These are phyloP conservation scores for Arion vulgaris DNA, from an alignment of 1,140 invertebrate genomes.

Conservation along the genomic window DNA sequence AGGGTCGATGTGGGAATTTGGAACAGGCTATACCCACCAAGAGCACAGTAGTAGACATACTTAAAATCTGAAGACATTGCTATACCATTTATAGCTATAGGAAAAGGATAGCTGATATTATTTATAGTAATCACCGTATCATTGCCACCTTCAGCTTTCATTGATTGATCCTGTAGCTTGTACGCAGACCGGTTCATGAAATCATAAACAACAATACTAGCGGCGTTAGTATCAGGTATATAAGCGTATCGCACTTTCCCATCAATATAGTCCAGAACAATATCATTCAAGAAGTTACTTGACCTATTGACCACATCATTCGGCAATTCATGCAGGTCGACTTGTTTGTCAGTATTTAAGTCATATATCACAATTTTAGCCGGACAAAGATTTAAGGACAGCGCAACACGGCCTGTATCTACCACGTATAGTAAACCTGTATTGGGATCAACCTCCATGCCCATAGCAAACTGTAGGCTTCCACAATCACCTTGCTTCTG, in stretches of 20 bases:
- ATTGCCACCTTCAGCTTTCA: slow-evolving; percentile 42
- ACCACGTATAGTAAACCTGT: slow-evolving; percentile 60
- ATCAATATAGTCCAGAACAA: slow-evolving; percentile 53
- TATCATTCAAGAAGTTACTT: slow-evolving; percentile 54
- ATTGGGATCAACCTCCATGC: slow-evolving; percentile 58
- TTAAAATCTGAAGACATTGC: slow-evolving; percentile 44
- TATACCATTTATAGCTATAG: slow-evolving; percentile 38
- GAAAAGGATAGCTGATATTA: background rate
- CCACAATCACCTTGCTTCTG: slow-evolving; percentile 53
- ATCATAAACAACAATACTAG: slow-evolving; percentile 53
- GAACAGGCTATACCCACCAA: slow-evolving; percentile 36
- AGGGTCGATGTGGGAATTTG: slow-evolving; percentile 26
- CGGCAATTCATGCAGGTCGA: slow-evolving; percentile 49
- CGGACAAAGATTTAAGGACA: slow-evolving; percentile 43
- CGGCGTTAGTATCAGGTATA: slow-evolving; percentile 52
- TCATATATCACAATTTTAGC: slow-evolving; percentile 60
- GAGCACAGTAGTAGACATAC: slow-evolving; percentile 39
- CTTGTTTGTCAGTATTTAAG: slow-evolving; percentile 44
- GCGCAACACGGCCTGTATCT: slow-evolving; percentile 45
- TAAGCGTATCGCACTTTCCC: slow-evolving; percentile 51
- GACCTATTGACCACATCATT: slow-evolving; percentile 33
- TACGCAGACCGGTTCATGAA: slow-evolving; percentile 40
- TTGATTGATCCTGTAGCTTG: slow-evolving; percentile 46
- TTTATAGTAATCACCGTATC: slow-evolving; percentile 33
- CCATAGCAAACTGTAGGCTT: slow-evolving; percentile 57